Base-by-base conservation (phyloP, 2,113 vertebrate species). In the Oceanodroma tethys region DNA sequence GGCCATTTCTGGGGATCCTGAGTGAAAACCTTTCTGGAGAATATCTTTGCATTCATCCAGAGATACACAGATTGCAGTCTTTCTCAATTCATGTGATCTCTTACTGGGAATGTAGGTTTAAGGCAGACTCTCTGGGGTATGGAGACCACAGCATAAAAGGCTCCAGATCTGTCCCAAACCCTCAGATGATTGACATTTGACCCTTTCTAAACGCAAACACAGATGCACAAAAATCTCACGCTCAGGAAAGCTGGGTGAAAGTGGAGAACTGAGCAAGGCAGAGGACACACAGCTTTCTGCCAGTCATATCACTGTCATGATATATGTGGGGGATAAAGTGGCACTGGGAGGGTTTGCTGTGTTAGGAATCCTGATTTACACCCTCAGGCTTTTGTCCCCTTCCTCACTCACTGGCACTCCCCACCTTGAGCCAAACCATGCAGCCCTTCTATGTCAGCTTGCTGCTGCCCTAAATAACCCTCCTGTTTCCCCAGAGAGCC, bases 111-210 rank as follows among this genome's bases (percentile, higher is more conserved):
- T 9, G 23, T 38, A 71, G 50, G 7, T 66, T 83, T 88, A 60
- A 93, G 40, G 12, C 1, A 4, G 17, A 53, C 6, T 58, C 9
- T 58, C 18, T 60, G 26, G 9, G 30, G 2, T 10, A 16, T 34
- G 70, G 21, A 68, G 3, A 43, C 2, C 0, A 0, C 5, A 88
- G 15, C 19, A 53, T 11, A 60, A 84, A 86, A 91, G 10, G 9
- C 13, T 86, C 19, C 58, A 65, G 29, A 56, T 56, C 34, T 43
- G 8, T 86, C 63, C 55, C 29, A 76, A 11, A 45, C 19, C 22
- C n/a, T 42, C 42, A 60, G 25, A 29, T 62, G 25, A 34, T 1
- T 68, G 50, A 22, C 1, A 6, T 62, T 40, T 53, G 50, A 38
- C 36, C 50, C 32, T 66, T 68, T 29, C 58, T 60, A 30, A 89